Conservation (phyloP, 2,113 vertebrate genomes). For the Ranitomeya imitator region DNA sequence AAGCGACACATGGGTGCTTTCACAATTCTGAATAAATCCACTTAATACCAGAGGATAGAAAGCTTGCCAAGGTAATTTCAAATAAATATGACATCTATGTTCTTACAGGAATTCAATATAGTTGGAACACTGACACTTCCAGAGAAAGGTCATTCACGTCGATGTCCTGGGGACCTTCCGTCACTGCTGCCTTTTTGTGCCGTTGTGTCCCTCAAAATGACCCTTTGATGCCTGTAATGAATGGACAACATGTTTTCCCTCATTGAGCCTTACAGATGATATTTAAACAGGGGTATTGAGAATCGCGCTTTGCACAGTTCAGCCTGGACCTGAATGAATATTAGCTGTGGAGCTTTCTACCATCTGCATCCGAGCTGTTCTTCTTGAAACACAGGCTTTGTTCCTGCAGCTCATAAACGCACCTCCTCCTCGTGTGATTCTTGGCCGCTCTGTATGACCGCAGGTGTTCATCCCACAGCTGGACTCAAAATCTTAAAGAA, state of each 20-base stretch:
- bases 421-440: conserved; percentile 37
- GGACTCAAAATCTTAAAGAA: conserved; percentile 33
- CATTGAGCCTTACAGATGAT: not conserved
- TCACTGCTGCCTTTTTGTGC: not conserved
- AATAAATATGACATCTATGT: conserved; percentile 46
- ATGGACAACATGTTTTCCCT: not conserved
- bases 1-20: conserved; percentile 1
- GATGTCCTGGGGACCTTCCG: conserved; percentile 17
- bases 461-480: conserved; percentile 50
- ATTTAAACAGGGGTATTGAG: not conserved
- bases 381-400: conserved; percentile 31
- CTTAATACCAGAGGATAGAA: conserved; percentile 39
- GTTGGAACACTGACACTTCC: conserved; percentile 8
- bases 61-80: conserved; percentile 43
- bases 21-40: conserved; percentile 35
- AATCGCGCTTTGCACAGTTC: not conserved
- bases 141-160: conserved; percentile 13
- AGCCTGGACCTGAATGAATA: conserved; percentile 10
- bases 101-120: conserved; percentile 40
- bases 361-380: conserved; percentile 34
- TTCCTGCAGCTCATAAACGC: conserved; percentile 33
- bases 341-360: conserved; percentile 2
- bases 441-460: conserved; percentile 35
- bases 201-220: not conserved
- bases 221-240: not conserved